A percentile compares a stretch with the other conserved stretches of the same genome.
phyloP scores from a whole-genome alignment of 2,888 invertebrate genomes.

The Hirudinaria manillensis region DNA sequence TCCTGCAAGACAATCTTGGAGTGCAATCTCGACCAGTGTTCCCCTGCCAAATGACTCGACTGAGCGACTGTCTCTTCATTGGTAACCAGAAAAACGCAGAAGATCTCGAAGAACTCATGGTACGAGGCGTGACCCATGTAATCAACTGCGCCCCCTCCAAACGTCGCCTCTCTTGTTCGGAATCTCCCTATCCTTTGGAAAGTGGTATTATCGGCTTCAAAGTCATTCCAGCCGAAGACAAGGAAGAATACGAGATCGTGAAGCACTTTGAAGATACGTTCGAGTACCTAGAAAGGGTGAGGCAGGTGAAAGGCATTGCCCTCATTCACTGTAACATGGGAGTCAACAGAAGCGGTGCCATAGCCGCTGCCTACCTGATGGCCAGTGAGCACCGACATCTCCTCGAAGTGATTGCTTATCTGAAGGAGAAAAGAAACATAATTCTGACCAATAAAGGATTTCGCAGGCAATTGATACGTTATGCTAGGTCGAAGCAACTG shows the following conservation, averaged over 20 bases:
- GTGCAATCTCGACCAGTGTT: conserved; percentile 36
- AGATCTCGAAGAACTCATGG: conserved; percentile 33
- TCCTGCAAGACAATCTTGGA: conserved; percentile 35
- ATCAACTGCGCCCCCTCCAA: conserved; percentile 39
- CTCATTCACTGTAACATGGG: conserved; percentile 42
- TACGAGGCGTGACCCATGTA: conserved; percentile 39
- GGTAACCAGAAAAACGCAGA: conserved; percentile 41
- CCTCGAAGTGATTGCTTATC: conserved; percentile 35
- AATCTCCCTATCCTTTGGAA: conserved; percentile 36
- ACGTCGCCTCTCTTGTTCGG: conserved; percentile 28
- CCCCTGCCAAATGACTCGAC: conserved; percentile 32
- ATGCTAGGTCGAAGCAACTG: conserved; percentile 36
- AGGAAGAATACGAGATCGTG: conserved; percentile 39
- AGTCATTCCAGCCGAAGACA: conserved; percentile 40
- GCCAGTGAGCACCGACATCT: conserved; percentile 32
- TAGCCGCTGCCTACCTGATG: conserved; percentile 40
- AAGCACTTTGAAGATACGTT: conserved; percentile 38
- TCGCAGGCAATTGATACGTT: conserved; percentile 39
- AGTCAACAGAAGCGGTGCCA: conserved; percentile 40
- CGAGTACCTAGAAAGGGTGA: conserved; percentile 37
- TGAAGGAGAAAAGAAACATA: conserved; percentile 37
- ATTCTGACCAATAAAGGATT: conserved; percentile 40
- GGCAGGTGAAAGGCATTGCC: conserved; percentile 33
- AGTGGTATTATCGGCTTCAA: conserved; percentile 36
- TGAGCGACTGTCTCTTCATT: conserved; percentile 38